Conservation (phyloP, 2,113 vertebrate genomes). For the Mobula hypostoma region DNA sequence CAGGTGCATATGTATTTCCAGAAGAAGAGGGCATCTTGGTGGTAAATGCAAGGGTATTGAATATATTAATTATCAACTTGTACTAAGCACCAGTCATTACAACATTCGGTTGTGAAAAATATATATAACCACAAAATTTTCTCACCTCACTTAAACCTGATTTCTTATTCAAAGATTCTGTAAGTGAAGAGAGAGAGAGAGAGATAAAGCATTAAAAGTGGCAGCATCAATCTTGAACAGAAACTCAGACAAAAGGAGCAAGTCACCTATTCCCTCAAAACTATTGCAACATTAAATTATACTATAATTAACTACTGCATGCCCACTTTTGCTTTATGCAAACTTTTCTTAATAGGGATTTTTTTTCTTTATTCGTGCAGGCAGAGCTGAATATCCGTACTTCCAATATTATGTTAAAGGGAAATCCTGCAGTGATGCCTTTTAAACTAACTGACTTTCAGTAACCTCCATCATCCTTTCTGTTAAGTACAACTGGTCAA, state of each 20-base stretch:
- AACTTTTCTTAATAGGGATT: too few species aligned
- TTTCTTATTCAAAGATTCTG: conserved; percentile 22
- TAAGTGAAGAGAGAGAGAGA: conserved; percentile 19
- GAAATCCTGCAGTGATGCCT: too few species aligned
- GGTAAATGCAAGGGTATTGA: conserved; percentile 30
- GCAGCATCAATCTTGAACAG: background rate
- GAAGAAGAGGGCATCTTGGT: conserved; percentile 65
- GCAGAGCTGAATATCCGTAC: too few species aligned
- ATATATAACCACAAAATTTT: background rate
- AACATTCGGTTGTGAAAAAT: background rate
- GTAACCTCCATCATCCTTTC: too few species aligned
- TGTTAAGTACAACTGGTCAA: too few species aligned
- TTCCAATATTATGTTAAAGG: too few species aligned
- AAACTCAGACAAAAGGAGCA: background rate
- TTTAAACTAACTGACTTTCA: too few species aligned
- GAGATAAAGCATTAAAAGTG: background rate
- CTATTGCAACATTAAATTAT: background rate
- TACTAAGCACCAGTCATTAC: background rate
- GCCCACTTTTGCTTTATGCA: background rate
- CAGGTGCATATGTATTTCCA: conserved; percentile 62
- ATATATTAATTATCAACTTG: background rate
- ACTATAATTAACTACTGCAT: background rate
- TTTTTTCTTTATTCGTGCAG: too few species aligned
- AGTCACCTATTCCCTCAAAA: background rate
- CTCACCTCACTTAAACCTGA: background rate